Evolutionary conservation across 1,140 invertebrate genomes (phyloP).

Genomic region (Hypothenemus hampei): DNA sequence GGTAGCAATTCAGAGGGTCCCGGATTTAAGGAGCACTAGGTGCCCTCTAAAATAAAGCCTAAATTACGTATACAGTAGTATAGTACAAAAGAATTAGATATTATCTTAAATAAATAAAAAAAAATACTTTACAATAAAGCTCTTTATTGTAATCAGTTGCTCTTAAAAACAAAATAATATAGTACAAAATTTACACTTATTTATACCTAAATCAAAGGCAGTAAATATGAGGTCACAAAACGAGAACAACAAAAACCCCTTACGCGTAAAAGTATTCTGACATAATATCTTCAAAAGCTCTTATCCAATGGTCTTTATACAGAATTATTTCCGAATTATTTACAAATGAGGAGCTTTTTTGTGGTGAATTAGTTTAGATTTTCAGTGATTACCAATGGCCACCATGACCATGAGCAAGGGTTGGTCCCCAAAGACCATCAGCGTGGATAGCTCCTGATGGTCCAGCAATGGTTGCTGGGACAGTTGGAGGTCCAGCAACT

Average conservation of each 20-base stretch:
- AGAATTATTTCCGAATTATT: conserved; percentile 13
- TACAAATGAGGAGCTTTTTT: conserved; percentile 11
- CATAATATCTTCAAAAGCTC: conserved; percentile 8
- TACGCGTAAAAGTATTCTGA: conserved; percentile 9
- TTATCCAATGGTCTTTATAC: not conserved
- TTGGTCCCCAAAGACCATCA: conserved; percentile 27
- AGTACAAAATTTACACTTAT: conserved; percentile 25
- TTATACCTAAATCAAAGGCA: too few species aligned
- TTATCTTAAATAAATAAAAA: too few species aligned
- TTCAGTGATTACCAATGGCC: conserved; percentile 20
- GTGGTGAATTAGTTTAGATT: not conserved
- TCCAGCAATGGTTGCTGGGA: conserved; percentile 25
- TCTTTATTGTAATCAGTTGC: conserved; percentile 25
- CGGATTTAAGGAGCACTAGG: too few species aligned
- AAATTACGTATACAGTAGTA: too few species aligned
- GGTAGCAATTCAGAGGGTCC: too few species aligned
- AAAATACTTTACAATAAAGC: conserved; percentile 17
- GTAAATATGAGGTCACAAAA: too few species aligned
- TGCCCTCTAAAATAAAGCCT: too few species aligned
- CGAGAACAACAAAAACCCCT: too few species aligned
- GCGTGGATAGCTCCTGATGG: conserved; percentile 21
- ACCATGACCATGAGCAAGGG: conserved; percentile 27
- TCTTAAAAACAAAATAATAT: conserved; percentile 19
- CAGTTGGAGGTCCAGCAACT: conserved; percentile 24
- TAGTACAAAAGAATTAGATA: too few species aligned